These are phyloP conservation scores for Sycophila texana DNA, from an alignment of 2,888 invertebrate species.

Conservation along the genomic window DNA sequence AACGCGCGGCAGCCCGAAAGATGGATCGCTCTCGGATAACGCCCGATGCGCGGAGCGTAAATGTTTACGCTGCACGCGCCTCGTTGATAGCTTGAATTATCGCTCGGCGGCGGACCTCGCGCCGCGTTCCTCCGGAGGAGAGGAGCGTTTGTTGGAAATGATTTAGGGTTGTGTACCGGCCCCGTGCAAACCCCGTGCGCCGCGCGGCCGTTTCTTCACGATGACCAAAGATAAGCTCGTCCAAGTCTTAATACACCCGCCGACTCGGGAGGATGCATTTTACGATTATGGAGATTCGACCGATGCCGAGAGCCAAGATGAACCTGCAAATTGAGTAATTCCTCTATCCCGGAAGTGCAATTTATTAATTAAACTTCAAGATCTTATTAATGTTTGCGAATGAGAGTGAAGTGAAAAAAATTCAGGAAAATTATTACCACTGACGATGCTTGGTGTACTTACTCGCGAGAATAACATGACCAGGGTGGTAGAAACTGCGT, in stretches of 20 bases:
- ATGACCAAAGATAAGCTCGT: conserved; percentile 10
- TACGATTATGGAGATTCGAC: neutral
- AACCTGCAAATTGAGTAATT: no score
- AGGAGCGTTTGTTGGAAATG: conserved; percentile 27
- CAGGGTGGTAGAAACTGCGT: no score
- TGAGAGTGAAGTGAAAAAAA: no score
- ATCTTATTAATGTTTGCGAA: no score
- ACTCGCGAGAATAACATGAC: no score
- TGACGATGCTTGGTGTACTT: no score
- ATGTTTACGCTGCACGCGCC: conserved; percentile 64
- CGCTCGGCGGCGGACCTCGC: conserved; percentile 39
- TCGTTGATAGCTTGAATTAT: conserved; percentile 66
- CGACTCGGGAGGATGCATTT: neutral
- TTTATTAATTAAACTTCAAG: no score
- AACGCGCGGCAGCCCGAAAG: conserved; percentile 42
- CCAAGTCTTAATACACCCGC: no score
- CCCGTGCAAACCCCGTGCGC: neutral
- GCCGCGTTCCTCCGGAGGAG: neutral
- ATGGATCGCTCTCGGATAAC: conserved; percentile 54
- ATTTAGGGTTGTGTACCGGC: conserved; percentile 41
- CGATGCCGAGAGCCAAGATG: no score
- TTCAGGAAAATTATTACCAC: no score
- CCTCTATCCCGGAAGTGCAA: no score
- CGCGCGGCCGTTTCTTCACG: conserved; percentile 25
- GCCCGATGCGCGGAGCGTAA: conserved; percentile 63